Evolutionary conservation across 2,797 vertebrate species (phyloP).

Genomic region (Xenentodon cancila): DNA sequence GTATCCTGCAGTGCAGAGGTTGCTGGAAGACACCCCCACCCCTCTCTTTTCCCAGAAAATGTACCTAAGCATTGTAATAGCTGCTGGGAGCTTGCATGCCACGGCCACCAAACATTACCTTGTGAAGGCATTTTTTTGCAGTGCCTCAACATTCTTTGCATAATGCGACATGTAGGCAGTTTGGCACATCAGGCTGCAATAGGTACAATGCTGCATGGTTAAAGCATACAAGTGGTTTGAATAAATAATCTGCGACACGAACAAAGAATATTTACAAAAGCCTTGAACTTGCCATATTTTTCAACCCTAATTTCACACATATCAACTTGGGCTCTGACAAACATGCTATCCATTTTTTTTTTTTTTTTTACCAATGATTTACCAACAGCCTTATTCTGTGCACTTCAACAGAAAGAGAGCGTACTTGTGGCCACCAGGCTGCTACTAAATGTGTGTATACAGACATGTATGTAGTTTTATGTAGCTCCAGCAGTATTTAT

Average conservation of each 20-base stretch:
- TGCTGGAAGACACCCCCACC: conserved; percentile 72
- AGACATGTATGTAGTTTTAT: no score
- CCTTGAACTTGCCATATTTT: background rate
- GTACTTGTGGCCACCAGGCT: no score
- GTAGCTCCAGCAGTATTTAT: no score
- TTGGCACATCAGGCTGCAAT: no score
- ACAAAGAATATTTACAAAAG: background rate
- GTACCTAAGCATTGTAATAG: conserved; percentile 65
- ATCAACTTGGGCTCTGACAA: no score
- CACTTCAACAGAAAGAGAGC: no score
- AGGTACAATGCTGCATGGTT: no score
- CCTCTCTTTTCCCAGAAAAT: conserved; percentile 43
- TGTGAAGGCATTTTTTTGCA: conserved; percentile 30
- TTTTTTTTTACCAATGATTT: no score
- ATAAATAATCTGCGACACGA: conserved; percentile 1
- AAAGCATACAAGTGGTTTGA: conserved; percentile 2
- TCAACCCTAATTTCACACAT: no score
- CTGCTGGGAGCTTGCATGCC: conserved; percentile 65
- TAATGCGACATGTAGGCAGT: background rate
- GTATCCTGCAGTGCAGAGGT: conserved; percentile 79
- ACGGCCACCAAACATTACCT: conserved; percentile 43
- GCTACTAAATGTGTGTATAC: no score
- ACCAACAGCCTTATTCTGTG: no score
- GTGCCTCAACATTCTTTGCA: conserved; percentile 33
- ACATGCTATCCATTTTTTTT: no score